Conservation (phyloP, 2,888 invertebrate genomes). For the Cremastobaeus sp. region DNA sequence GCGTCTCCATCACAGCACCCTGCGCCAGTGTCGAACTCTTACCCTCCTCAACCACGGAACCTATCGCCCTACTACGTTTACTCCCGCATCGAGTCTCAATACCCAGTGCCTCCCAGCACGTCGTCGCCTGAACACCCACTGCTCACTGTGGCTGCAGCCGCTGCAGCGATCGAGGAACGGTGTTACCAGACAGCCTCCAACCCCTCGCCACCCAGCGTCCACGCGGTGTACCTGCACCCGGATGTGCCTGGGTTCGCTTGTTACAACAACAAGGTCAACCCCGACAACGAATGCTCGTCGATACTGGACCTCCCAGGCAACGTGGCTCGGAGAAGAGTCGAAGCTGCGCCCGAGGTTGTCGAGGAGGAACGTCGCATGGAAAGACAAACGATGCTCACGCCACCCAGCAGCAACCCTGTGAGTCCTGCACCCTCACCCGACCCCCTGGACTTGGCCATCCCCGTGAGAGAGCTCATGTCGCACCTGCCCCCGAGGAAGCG, state of each 20-base stretch:
- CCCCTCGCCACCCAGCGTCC: slow-evolving; percentile 68
- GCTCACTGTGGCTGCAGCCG: slow-evolving; percentile 77
- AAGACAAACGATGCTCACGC: slow-evolving; percentile 79
- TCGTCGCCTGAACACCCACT: slow-evolving; percentile 66
- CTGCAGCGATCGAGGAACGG: slow-evolving; percentile 73
- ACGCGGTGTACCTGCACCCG: slow-evolving; percentile 66
- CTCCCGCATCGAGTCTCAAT: slow-evolving; percentile 66
- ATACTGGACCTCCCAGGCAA: slow-evolving; percentile 78
- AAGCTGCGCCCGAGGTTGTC: slow-evolving; percentile 82
- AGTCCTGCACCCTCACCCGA: slow-evolving; percentile 81
- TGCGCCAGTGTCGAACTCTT: slow-evolving; percentile 39
- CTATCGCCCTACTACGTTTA: slow-evolving; percentile 75
- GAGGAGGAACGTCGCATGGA: slow-evolving; percentile 76
- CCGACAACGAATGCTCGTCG: slow-evolving; percentile 66
- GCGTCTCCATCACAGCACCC: slow-evolving; percentile 30
- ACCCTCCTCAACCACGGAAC: slow-evolving; percentile 68
- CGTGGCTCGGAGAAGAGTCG: slow-evolving; percentile 82
- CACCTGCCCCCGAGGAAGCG: slow-evolving; percentile 85
- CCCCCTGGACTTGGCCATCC: slow-evolving; percentile 79
- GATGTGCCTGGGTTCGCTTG: slow-evolving; percentile 58
- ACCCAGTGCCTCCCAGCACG: slow-evolving; percentile 56
- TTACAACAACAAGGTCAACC: slow-evolving; percentile 53
- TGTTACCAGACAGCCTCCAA: slow-evolving; percentile 61
- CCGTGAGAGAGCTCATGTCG: slow-evolving; percentile 59
- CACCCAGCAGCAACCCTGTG: slow-evolving; percentile 82